Evolutionary conservation across 2,888 invertebrate genomes (phyloP).

Genomic region (Pandemis corylana): DNA sequence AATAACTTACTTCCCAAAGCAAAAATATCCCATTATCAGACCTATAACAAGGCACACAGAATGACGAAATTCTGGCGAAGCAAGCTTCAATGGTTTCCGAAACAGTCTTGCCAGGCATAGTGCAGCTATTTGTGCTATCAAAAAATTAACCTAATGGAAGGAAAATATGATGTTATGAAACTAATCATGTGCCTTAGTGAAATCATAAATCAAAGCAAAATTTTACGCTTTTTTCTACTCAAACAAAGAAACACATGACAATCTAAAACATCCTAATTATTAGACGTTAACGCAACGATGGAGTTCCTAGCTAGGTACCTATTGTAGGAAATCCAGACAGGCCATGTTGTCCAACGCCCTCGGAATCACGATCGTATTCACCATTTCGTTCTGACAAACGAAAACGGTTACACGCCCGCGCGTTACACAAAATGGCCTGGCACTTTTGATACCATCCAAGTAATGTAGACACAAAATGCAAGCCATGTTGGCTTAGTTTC

Average conservation of each 20-base stretch:
- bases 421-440: too few relatives aligned
- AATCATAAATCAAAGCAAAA: constrained; percentile 43
- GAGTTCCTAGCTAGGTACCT: too few relatives aligned
- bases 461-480: background rate
- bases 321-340: background rate
- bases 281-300: too few relatives aligned
- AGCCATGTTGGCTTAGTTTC: background rate
- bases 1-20: constrained; percentile 92
- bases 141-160: constrained; percentile 92
- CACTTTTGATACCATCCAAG: background rate
- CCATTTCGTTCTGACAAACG: too few relatives aligned
- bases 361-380: too few relatives aligned
- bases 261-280: background rate
- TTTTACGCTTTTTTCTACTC: constrained; percentile 17
- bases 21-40: constrained; percentile 93
- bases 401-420: too few relatives aligned
- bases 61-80: constrained; percentile 90
- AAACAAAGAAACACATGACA: background rate
- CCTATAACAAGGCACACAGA: constrained; percentile 91
- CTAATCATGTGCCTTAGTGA: constrained; percentile 55
- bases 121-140: constrained; percentile 92
- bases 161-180: constrained; percentile 60
- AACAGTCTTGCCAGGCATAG: constrained; percentile 91
- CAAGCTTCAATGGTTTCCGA: constrained; percentile 90
- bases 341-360: too few relatives aligned